Conservation (phyloP, 2,113 vertebrate genomes). For the Acanthochromis polyacanthus region DNA sequence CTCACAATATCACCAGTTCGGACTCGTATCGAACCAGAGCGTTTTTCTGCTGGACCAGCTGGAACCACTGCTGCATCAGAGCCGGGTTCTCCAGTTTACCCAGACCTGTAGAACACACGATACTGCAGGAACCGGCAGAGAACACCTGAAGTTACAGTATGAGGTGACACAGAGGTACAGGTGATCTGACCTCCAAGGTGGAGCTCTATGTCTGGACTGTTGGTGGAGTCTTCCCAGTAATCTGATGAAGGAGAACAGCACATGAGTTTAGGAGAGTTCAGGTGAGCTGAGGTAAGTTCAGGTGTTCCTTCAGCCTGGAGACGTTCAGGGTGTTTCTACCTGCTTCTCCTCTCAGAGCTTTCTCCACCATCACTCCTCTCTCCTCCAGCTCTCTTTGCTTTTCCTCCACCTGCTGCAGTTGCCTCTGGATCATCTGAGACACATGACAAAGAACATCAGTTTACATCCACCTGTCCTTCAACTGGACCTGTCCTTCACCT, state of each 20-base stretch:
- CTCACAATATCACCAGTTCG: constrained; percentile 97
- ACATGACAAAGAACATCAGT: neutral
- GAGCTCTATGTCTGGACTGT: constrained; percentile 92
- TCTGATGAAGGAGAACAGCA: constrained; percentile 84
- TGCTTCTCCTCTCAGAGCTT: constrained; percentile 95
- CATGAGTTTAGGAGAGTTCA: neutral
- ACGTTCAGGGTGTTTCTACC: constrained; percentile 80
- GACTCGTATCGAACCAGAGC: constrained; percentile 94
- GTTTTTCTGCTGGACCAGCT: constrained; percentile 96
- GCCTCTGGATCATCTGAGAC: constrained; percentile 93
- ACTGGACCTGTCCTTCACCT: neutral
- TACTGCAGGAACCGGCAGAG: neutral
- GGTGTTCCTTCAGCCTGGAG: neutral
- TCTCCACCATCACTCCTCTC: constrained; percentile 94
- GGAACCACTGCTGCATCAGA: constrained; percentile 99
- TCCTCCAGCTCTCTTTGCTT: constrained; percentile 95
- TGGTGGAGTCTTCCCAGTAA: constrained; percentile 95
- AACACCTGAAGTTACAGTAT: neutral
- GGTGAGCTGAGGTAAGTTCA: neutral
- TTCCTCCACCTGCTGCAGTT: constrained; percentile 97
- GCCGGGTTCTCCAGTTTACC: constrained; percentile 91
- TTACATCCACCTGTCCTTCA: neutral
- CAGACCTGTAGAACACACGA: constrained; percentile 85
- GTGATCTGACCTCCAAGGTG: constrained; percentile 90
- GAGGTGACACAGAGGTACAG: neutral